A percentile compares a stretch with the other conserved stretches of the same genome.
phyloP scores from a whole-genome alignment of 2,113 vertebrate genomes.

The Notechis scutatus region DNA sequence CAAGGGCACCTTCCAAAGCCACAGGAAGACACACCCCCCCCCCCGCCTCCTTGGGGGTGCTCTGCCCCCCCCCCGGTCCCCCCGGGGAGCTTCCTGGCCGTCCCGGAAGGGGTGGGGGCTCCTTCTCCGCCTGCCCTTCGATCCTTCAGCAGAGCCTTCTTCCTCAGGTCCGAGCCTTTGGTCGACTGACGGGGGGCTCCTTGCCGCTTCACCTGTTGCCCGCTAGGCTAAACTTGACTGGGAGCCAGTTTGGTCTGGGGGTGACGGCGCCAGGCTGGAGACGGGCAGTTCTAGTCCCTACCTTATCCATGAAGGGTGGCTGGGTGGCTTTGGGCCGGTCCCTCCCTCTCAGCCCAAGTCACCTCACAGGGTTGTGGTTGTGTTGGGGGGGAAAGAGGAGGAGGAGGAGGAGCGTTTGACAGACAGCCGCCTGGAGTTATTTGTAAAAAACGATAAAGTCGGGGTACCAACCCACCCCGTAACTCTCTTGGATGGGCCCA shows the following conservation, averaged over 20 bases:
- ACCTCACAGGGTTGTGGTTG: not conserved
- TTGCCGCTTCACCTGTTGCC: not conserved
- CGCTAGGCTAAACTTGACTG: not conserved
- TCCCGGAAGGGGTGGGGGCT: not conserved
- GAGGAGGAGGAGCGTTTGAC: too few species aligned
- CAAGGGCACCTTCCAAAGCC: not conserved
- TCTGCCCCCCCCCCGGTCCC: not conserved
- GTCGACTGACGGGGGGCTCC: fast-evolving
- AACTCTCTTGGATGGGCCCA: not conserved
- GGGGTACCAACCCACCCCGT: too few species aligned
- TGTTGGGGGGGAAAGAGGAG: too few species aligned
- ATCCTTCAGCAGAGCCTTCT: not conserved
- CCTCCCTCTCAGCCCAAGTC: not conserved
- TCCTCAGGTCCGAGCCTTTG: not conserved
- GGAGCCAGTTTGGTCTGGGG: too few species aligned
- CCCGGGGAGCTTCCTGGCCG: not conserved
- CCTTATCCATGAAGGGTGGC: too few species aligned
- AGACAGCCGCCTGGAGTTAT: not conserved
- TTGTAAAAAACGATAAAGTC: not conserved
- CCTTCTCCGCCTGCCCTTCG: not conserved
- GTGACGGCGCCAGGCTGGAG: not conserved
- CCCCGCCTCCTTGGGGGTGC: not conserved
- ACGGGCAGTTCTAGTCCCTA: not conserved
- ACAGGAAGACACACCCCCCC: not conserved
- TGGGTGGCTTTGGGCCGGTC: too few species aligned